Percentiles rank a stretch among this genome's conserved stretches.
Evolutionary conservation across 2,888 invertebrate genomes (phyloP).

Genomic region (Acrobeloides nanus): DNA sequence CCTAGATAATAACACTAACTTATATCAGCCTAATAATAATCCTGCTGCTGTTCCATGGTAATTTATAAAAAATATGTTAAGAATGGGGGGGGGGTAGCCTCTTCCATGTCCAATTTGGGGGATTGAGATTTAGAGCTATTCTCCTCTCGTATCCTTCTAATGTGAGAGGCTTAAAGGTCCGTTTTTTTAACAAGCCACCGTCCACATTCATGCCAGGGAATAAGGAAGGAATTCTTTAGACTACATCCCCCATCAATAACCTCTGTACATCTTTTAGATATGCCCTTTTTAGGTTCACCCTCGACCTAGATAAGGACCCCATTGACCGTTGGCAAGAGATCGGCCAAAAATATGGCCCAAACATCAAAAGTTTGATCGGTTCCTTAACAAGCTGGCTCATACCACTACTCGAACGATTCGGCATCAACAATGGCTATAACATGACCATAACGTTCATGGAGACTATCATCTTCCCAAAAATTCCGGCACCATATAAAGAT

Average conservation of each 20-base stretch:
- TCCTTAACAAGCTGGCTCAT: conserved; percentile 24
- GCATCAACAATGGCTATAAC: background rate
- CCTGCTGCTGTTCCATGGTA: conserved; percentile 39
- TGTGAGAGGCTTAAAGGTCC: too few species aligned
- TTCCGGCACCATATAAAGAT: conserved; percentile 41
- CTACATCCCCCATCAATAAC: too few species aligned
- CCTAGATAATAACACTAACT: conserved; percentile 34
- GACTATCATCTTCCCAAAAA: conserved; percentile 31
- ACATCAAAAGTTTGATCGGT: conserved; percentile 37
- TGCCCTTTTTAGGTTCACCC: conserved; percentile 31
- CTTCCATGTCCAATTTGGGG: too few species aligned
- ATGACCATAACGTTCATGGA: too few species aligned
- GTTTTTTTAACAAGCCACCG: too few species aligned
- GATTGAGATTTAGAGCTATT: too few species aligned
- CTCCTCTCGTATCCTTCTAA: too few species aligned
- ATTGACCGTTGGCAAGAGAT: conserved; percentile 36
- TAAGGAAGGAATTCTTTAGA: too few species aligned
- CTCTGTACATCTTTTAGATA: background rate
- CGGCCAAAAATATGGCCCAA: conserved; percentile 32
- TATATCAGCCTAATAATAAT: conserved; percentile 36
- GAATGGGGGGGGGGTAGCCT: background rate
- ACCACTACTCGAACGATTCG: background rate
- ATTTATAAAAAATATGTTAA: conserved; percentile 2
- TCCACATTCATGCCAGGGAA: too few species aligned
- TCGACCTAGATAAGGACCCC: conserved; percentile 43